These are phyloP conservation scores for Tryphoninae sp. DNA, from an alignment of 2,888 invertebrate species.

Conservation along the genomic window DNA sequence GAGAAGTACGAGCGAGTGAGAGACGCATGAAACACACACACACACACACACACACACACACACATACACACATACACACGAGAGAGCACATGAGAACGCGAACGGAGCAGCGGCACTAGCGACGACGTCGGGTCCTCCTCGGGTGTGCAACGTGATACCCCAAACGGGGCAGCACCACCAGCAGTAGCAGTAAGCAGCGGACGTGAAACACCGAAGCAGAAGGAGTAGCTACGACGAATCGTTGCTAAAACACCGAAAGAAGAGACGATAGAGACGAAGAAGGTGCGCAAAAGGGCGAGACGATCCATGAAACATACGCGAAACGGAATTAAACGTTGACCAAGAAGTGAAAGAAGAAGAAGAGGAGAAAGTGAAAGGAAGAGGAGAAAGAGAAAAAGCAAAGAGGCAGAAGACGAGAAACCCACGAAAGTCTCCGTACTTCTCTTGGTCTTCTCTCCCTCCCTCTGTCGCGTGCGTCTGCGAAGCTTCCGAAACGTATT, in stretches of 20 bases:
- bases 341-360: slow-evolving; percentile 40
- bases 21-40: slow-evolving; percentile 52
- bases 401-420: slow-evolving; percentile 40
- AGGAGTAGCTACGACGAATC: slow-evolving; percentile 33
- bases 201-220: slow-evolving; percentile 48
- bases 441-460: slow-evolving; percentile 12
- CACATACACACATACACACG: slow-evolving; percentile 34
- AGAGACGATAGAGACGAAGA: slow-evolving; percentile 48
- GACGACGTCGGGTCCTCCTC: slow-evolving; percentile 56
- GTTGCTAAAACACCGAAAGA: slow-evolving; percentile 48
- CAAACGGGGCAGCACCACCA: slow-evolving; percentile 52
- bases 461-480: background rate
- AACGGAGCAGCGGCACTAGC: slow-evolving; percentile 30
- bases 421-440: slow-evolving; percentile 32
- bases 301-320: slow-evolving; percentile 56
- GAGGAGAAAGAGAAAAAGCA: slow-evolving; percentile 37
- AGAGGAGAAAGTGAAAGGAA: slow-evolving; percentile 16
- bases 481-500: slow-evolving; percentile 50
- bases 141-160: slow-evolving; percentile 70
- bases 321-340: slow-evolving; percentile 46
- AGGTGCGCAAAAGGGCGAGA: slow-evolving; percentile 55
- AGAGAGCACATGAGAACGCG: background rate
- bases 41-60: background rate
- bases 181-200: slow-evolving; percentile 39
- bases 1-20: slow-evolving; percentile 58